phyloP scores from a whole-genome alignment of 2,888 invertebrate genomes.

The Cosmorhoe ocellata region DNA sequence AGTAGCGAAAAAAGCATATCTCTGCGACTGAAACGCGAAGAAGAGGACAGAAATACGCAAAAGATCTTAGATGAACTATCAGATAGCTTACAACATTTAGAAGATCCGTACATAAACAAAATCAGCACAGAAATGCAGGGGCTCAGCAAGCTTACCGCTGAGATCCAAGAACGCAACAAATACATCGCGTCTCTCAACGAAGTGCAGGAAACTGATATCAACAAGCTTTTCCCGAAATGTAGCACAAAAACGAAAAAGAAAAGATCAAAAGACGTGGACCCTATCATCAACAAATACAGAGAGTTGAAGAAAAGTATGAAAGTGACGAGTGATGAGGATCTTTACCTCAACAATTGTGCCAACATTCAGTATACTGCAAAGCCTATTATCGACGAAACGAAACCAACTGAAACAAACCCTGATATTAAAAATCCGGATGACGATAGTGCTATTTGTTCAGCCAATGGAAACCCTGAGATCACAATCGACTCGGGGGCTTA shows the following conservation, averaged over 20 bases:
- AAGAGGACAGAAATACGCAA: conserved; percentile 75
- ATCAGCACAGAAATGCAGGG: conserved; percentile 83
- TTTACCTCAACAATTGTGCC: conserved; percentile 75
- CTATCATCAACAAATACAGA: conserved; percentile 75
- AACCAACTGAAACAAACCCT: conserved; percentile 53
- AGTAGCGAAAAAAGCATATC: conserved; percentile 80
- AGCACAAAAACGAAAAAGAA: conserved; percentile 78
- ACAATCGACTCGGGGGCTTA: conserved; percentile 76
- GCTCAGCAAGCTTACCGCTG: conserved; percentile 81
- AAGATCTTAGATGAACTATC: conserved; percentile 75
- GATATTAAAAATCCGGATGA: conserved; percentile 76
- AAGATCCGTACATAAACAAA: conserved; percentile 84
- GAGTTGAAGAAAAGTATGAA: conserved; percentile 74
- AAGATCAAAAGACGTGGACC: conserved; percentile 74
- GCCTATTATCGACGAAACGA: conserved; percentile 56
- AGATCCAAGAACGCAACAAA: conserved; percentile 82
- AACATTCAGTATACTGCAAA: conserved; percentile 69
- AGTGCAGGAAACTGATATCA: conserved; percentile 72
- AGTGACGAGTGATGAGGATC: conserved; percentile 72
- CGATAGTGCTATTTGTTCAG: conserved; percentile 74
- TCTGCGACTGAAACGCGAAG: conserved; percentile 72
- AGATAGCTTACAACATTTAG: conserved; percentile 79
- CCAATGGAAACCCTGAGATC: conserved; percentile 78
- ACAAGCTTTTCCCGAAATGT: conserved; percentile 75
- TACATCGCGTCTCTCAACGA: conserved; percentile 81